Evolutionary conservation across 2,888 invertebrate genomes (phyloP).

Genomic region (Drosophila helvetica): DNA sequence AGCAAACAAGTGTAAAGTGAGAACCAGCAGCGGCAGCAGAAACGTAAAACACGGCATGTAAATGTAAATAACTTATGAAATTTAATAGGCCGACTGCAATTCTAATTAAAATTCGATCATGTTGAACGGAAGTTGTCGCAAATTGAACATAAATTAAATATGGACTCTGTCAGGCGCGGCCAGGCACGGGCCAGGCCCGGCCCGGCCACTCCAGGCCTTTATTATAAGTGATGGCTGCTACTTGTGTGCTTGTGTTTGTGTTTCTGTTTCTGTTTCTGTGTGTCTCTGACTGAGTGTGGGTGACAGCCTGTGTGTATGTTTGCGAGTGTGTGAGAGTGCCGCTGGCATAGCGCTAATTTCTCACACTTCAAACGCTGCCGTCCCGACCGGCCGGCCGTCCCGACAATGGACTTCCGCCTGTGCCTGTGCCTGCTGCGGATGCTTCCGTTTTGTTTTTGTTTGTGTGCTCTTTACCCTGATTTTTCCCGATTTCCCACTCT

Average conservation of each 20-base stretch:
- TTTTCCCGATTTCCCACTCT: constrained; percentile 6
- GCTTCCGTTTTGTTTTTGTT: constrained; percentile 42
- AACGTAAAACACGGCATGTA: neutral
- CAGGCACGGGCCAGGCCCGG: constrained; percentile 14
- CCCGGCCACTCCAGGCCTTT: constrained; percentile 7
- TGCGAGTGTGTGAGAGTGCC: constrained; percentile 25
- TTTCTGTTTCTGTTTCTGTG: neutral
- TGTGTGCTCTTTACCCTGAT: constrained; percentile 18
- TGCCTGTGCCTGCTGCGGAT: constrained; percentile 49
- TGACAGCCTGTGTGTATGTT: constrained; percentile 17
- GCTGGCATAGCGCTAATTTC: constrained; percentile 71
- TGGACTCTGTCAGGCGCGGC: constrained; percentile 25
- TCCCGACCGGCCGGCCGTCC: constrained; percentile 56
- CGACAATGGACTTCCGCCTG: constrained; percentile 75
- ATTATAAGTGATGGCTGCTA: constrained; percentile 41
- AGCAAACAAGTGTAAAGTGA: constrained; percentile 25
- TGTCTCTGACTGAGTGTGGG: neutral
- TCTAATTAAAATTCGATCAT: constrained; percentile 45
- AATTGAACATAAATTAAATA: constrained; percentile 64
- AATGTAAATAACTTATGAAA: constrained; percentile 14
- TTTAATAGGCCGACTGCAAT: neutral
- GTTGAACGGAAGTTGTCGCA: constrained; percentile 58
- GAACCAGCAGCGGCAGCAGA: constrained; percentile 12
- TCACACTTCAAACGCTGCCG: constrained; percentile 67
- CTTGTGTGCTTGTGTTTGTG: constrained; percentile 10